Evolutionary conservation across 2,888 invertebrate genomes (phyloP).

Genomic region (Rhaphigaster nebulosa): DNA sequence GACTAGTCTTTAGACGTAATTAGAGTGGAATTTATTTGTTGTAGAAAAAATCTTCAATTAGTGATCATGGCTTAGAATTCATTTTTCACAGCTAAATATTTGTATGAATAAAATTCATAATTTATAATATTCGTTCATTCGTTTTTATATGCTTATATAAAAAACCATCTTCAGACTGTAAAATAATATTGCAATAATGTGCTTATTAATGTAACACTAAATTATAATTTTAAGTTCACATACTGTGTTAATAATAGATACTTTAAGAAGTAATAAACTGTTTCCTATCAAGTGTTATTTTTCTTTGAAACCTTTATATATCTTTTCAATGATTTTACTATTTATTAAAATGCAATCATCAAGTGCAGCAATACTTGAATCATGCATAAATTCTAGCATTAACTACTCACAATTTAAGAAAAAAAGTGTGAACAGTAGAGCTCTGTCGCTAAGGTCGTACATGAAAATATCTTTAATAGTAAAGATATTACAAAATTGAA

Average conservation of each 20-base stretch:
- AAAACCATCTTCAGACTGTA: constrained; percentile 58
- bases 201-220: constrained; percentile 60
- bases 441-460: no score
- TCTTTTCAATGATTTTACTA: no score
- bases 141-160: constrained; percentile 50
- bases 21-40: constrained; percentile 57
- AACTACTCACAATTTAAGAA: no score
- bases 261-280: constrained; percentile 58
- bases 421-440: no score
- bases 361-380: no score
- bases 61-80: constrained; percentile 44
- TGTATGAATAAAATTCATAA: constrained; percentile 28
- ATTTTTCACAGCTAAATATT: constrained; percentile 53
- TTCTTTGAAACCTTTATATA: neutral
- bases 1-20: constrained; percentile 64
- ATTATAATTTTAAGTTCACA: constrained; percentile 57
- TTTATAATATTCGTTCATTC: constrained; percentile 2
- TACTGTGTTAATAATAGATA: constrained; percentile 60
- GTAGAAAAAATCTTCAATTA: constrained; percentile 47
- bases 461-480: no score
- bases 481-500: no score
- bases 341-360: no score
- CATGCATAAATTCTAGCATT: no score
- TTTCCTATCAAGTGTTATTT: constrained; percentile 55
- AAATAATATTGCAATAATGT: constrained; percentile 55